phyloP scores from a whole-genome alignment of 2,797 vertebrate genomes.

The Sphenodon punctatus region DNA sequence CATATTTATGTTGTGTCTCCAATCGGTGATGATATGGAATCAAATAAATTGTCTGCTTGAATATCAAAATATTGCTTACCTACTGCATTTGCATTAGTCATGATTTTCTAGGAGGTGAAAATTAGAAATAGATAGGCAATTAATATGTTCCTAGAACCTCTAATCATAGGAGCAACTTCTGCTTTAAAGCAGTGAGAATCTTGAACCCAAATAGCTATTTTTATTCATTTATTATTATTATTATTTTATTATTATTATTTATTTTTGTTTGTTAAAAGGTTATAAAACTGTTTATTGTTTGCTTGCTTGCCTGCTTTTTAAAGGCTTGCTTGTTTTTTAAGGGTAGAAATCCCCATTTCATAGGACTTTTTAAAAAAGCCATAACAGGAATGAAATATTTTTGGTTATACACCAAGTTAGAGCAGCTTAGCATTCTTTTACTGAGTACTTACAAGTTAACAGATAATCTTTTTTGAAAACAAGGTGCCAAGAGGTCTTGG shows the following conservation, averaged over 20 bases:
- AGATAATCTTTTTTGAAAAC: neutral
- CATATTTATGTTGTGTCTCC: neutral
- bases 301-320: too few species aligned
- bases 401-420: neutral
- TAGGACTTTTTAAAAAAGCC: neutral
- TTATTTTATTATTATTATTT: too few species aligned
- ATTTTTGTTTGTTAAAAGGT: too few species aligned
- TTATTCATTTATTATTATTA: too few species aligned
- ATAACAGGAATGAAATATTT: neutral
- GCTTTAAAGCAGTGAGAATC: too few species aligned
- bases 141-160: neutral
- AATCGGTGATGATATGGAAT: neutral
- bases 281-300: too few species aligned
- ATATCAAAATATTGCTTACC: neutral
- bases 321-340: too few species aligned
- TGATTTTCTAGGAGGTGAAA: neutral
- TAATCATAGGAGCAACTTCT: neutral
- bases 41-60: neutral
- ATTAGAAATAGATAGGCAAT: conserved; percentile 5
- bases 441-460: neutral
- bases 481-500: neutral
- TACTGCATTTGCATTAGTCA: neutral
- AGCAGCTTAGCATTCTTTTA: neutral
- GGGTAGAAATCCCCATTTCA: neutral
- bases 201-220: too few species aligned